A percentile compares a stretch with the other conserved stretches of the same genome.
phyloP scores from a whole-genome alignment of 2,113 vertebrate species.

The Eulemur macaco region DNA sequence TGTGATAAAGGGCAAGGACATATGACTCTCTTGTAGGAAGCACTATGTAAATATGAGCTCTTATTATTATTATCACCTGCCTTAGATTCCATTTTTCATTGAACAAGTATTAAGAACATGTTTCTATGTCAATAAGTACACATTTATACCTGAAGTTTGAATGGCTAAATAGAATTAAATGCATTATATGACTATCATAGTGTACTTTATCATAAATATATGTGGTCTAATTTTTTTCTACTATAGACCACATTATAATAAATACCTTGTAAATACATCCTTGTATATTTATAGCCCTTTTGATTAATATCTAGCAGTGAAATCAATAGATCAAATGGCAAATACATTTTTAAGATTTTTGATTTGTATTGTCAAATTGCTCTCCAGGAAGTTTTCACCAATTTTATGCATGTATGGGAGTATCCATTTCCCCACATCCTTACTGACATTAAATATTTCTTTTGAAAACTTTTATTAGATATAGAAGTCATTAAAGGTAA shows the following conservation, averaged over 20 bases:
- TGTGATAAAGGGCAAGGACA: background rate
- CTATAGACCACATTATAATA: background rate
- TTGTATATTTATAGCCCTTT: background rate
- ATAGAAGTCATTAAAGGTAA: background rate
- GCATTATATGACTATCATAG: background rate
- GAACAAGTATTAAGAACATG: background rate
- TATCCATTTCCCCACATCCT: background rate
- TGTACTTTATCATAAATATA: background rate
- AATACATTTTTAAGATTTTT: background rate
- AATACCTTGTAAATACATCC: background rate
- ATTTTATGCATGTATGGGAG: background rate
- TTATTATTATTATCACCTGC: background rate
- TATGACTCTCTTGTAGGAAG: background rate
- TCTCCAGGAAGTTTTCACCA: background rate
- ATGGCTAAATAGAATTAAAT: background rate
- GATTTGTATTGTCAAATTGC: background rate
- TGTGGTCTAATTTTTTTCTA: background rate
- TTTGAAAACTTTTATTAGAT: constrained; percentile 25
- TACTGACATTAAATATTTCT: background rate
- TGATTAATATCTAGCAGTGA: background rate
- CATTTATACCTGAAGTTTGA: background rate
- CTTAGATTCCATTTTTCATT: background rate
- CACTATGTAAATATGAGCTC: background rate
- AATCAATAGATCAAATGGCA: background rate
- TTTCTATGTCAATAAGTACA: background rate